Evolutionary conservation across 2,113 vertebrate genomes (phyloP).

Genomic region (Sander vitreus): DNA sequence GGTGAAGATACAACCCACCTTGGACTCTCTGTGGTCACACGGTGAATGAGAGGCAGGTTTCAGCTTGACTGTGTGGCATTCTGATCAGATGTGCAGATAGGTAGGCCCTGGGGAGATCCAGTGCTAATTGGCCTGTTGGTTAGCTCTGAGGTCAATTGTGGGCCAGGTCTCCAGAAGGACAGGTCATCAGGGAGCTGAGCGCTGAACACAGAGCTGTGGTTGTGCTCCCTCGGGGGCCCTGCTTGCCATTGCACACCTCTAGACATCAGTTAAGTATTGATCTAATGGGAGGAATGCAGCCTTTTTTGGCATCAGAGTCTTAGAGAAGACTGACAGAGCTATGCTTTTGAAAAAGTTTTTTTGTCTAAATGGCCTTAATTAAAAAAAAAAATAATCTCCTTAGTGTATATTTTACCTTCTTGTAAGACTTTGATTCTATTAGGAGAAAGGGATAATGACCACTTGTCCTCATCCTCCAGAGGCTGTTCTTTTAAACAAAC

Average conservation of each 20-base stretch:
- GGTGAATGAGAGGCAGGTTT: constrained; percentile 16
- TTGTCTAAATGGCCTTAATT: constrained; percentile 1
- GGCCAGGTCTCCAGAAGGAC: constrained; percentile 42
- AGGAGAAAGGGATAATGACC: constrained; percentile 5
- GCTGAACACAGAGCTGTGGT: constrained; percentile 39
- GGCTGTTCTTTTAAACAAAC: neutral
- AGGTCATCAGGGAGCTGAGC: constrained; percentile 42
- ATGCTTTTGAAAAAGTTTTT: neutral
- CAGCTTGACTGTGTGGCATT: constrained; percentile 44
- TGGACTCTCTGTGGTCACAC: constrained; percentile 32
- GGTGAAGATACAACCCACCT: neutral
- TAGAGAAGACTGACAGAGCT: neutral
- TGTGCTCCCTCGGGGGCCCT: constrained; percentile 32
- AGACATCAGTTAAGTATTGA: constrained; percentile 63
- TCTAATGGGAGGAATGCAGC: constrained; percentile 19
- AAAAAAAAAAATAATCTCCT: neutral
- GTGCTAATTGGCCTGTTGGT: constrained; percentile 75
- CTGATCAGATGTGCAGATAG: constrained; percentile 55
- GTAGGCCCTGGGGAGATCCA: constrained; percentile 40
- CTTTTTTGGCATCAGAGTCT: constrained; percentile 7
- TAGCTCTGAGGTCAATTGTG: constrained; percentile 64
- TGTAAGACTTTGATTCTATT: constrained; percentile 13
- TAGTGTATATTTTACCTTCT: neutral
- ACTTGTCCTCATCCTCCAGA: constrained; percentile 11
- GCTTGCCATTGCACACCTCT: constrained; percentile 33